Evolutionary conservation across 2,113 vertebrate species (phyloP), one percentile per base, ranked within the genome.

Genomic region (Beaufortia kweichowensis): DNA sequence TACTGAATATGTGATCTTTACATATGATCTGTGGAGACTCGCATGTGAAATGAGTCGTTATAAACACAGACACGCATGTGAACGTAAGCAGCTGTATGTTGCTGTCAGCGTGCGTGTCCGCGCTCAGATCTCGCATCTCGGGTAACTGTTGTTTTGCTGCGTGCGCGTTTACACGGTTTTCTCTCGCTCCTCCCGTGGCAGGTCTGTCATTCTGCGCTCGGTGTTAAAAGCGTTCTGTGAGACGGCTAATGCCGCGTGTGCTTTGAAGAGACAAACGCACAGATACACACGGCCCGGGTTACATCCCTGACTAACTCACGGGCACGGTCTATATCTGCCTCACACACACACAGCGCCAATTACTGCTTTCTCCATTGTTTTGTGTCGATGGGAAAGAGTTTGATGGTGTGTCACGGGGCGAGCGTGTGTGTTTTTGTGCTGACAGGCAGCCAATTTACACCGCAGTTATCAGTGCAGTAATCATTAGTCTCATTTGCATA

Each of bases 151-250:
- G 61, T 78, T 83, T 72, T 59, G 48, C 70, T 66, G 65, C 79
- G 60, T 66, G 41, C 59, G 63, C 74, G 75, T 83, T 80, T 83
- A 68, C 75, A 64, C 53, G 31, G 71, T 81, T 75, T 56, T 46
- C 75, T 67, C 46, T 62, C 63, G 35, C 69, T 78, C 76, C 79
- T 81, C 50, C 65, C 66, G 57, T 80, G 56, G 57, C 65, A 78
- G 62, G 43, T 62, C 76, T 79, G 82, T 84, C 79, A 79, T 84
- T 66, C 76, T 39, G 73, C 62, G 76, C 79, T 84, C 57, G 5
- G 11, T 79, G 72, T 81, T 79, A 72, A 84, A 84, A 81, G 76
- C 35, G 59, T 48, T 73, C 56, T 15, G 73, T 76, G 79, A 78
- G 66, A 61, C 82, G 75, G 76, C 61, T 73, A 76, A 76, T 75